Evolutionary conservation across 1,140 invertebrate genomes (phyloP).

Genomic region (Drosophila miranda): DNA sequence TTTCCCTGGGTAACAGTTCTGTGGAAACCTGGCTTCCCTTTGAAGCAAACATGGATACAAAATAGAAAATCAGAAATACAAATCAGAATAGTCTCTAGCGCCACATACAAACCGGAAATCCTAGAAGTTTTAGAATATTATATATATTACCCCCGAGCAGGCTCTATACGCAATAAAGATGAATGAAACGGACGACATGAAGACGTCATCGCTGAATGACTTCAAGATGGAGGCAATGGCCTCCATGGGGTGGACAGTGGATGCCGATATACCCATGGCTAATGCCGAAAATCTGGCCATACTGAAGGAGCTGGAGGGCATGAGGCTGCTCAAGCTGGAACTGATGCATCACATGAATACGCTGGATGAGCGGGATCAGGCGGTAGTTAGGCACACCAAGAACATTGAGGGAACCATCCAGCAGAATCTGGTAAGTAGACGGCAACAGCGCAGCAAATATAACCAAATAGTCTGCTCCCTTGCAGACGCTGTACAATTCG

Average conservation of each 20-base stretch:
- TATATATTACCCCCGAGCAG: neutral
- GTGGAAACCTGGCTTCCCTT: no score
- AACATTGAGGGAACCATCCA: constrained; percentile 82
- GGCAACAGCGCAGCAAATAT: neutral
- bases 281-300: constrained; percentile 87
- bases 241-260: constrained; percentile 85
- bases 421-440: constrained; percentile 82
- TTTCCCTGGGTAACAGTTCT: no score
- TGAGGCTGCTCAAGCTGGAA: constrained; percentile 59
- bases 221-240: constrained; percentile 68
- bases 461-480: neutral
- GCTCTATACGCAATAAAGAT: constrained; percentile 20
- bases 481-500: constrained; percentile 83
- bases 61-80: no score
- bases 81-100: no score
- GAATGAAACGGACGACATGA: constrained; percentile 67
- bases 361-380: constrained; percentile 63
- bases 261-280: constrained; percentile 87
- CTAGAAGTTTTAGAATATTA: neutral
- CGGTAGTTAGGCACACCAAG: constrained; percentile 81
- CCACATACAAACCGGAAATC: constrained; percentile 5
- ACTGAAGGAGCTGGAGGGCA: constrained; percentile 80
- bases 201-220: constrained; percentile 56
- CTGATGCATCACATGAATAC: constrained; percentile 53
- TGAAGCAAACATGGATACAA: no score